Base-by-base conservation (phyloP, 2,888 invertebrate genomes). In the Cacoxenus indagator region DNA sequence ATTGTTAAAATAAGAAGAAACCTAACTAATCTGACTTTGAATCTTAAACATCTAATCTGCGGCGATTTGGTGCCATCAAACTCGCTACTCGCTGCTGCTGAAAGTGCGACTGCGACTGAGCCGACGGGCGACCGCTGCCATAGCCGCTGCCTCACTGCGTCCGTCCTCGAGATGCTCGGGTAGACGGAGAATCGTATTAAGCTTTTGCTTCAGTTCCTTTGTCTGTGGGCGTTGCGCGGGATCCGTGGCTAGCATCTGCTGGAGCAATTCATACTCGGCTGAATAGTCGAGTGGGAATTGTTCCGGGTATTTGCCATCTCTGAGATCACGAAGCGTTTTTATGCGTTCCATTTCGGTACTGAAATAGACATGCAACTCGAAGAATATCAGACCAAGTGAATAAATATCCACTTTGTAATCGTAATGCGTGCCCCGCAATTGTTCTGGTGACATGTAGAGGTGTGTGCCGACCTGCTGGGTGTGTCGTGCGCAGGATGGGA, bases 401-500 rank as follows among this genome's bases (percentile, higher is more conserved):
- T 94, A 98, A 70, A 98, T 97, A 88, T 98, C 98, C 67, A 98
- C 97, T 88, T 97, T 97, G 88, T 93, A 94, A 85, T 93, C 93
- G 86, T 96, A 96, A 1, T 92, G 91, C 45, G 91, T 90, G 0
- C 94, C 93, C 11, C 90, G 89, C 29, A 93, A 89, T 89, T 98
- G 98, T 86, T 99, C 99, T 0, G 99, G 99, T 46, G 98, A 97
- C 99, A 99, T 99, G 88, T 99, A 99, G 1, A 98, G 90, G 74
- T 94, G 93, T 0, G 99, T 99, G 26, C 99, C 93, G 70, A 93
- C 93, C 87, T 90, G 90, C 83, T 91, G 90, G 0, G 93, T 93
- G 76, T 92, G 92, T 0, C 90, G 86, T 0, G 77, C 77, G 71
- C 87, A 86, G 14, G 81, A 84, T 4, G 89, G 87, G 1, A 84